Conservation (phyloP, 2,888 invertebrate species). For the Ectemnius lituratus region DNA sequence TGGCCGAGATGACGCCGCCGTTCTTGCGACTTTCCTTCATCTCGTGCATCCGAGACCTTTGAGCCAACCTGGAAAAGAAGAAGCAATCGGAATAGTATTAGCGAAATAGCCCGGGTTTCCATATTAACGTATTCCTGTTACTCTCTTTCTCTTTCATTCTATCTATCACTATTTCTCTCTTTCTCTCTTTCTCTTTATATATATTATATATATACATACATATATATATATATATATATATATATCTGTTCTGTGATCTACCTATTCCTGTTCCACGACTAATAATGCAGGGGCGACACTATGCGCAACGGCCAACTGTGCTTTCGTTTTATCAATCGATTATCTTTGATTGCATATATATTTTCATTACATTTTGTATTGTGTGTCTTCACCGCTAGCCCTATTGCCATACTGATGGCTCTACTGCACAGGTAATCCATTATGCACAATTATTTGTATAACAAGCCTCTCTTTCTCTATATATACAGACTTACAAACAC, state of each 20-base stretch:
- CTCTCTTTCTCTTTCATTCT: no score
- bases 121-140: no score
- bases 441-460: conserved; percentile 77
- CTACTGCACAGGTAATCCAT: conserved; percentile 93
- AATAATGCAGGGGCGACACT: conserved; percentile 51
- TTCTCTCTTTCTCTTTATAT: no score
- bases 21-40: no score
- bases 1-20: no score
- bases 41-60: no score
- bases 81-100: no score
- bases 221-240: not conserved
- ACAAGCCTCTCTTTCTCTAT: conserved; percentile 23
- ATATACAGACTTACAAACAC: no score
- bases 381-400: conserved; percentile 90
- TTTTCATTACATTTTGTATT: conserved; percentile 80
- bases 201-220: not conserved
- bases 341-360: conserved; percentile 72
- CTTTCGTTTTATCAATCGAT: conserved; percentile 71
- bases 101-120: no score
- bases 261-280: conserved; percentile 9
- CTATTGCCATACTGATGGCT: conserved; percentile 97
- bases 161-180: not conserved
- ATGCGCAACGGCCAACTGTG: conserved; percentile 64
- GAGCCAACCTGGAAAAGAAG: no score
- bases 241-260: not conserved